Evolutionary conservation across 2,113 vertebrate species (phyloP).

Genomic region (Galemys pyrenaicus): DNA sequence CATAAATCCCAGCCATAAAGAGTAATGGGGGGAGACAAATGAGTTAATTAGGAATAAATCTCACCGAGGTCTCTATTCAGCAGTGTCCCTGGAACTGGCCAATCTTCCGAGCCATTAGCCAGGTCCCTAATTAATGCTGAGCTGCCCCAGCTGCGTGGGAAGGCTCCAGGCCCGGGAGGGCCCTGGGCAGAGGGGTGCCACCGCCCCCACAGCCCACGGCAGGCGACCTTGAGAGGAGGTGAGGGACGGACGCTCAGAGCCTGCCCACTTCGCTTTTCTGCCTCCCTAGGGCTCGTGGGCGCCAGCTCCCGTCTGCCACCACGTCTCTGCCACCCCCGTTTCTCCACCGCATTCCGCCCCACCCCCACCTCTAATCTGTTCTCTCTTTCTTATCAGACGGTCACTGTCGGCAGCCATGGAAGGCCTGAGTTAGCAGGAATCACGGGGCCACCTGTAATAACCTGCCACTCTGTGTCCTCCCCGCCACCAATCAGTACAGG

Average conservation of each 20-base stretch:
- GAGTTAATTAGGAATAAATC: conserved; percentile 99
- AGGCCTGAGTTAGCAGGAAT: neutral
- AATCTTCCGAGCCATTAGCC: conserved; percentile 99
- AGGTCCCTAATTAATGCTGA: conserved; percentile 93
- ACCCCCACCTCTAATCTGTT: neutral
- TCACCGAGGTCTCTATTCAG: conserved; percentile 97
- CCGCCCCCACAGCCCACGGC: neutral
- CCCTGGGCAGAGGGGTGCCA: neutral
- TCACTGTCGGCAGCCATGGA: neutral
- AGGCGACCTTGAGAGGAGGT: conserved; percentile 45
- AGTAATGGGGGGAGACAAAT: conserved; percentile 99
- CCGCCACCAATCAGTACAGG: neutral
- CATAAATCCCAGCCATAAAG: conserved; percentile 99
- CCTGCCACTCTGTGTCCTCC: neutral
- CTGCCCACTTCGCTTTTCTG: neutral
- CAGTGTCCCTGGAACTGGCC: conserved; percentile 96
- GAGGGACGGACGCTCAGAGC: neutral
- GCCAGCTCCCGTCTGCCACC: rapidly evolving
- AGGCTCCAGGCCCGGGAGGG: neutral
- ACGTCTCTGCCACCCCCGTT: neutral
- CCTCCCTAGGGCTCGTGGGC: neutral
- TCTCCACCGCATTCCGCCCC: neutral
- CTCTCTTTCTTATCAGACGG: neutral
- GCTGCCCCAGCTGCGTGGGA: conserved; percentile 80
- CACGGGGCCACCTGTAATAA: neutral